Percentiles rank a stretch among this genome's conserved stretches.
Evolutionary conservation across 2,797 vertebrate genomes (phyloP).

Genomic region (Prionace glauca): DNA sequence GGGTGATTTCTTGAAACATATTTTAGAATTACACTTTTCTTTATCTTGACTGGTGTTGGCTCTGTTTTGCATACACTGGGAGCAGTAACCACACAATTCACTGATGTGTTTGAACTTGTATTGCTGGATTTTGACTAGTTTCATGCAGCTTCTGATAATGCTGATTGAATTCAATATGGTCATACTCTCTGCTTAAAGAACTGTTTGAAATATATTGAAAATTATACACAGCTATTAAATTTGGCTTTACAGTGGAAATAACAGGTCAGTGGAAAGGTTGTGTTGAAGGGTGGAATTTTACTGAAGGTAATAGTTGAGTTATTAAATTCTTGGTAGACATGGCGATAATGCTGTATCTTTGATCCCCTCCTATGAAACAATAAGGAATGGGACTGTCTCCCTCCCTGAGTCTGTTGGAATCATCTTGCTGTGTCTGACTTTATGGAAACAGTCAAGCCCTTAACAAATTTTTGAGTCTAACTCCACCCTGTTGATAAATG

Average conservation of each 20-base stretch:
- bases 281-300: neutral
- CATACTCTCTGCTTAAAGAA: neutral
- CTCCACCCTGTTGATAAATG: neutral
- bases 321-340: neutral
- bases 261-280: neutral
- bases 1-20: neutral
- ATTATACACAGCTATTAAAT: neutral
- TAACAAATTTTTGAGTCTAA: conserved; percentile 11
- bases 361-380: neutral
- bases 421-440: neutral
- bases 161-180: neutral
- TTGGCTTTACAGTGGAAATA: neutral
- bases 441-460: neutral
- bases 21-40: neutral
- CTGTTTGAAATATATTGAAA: neutral
- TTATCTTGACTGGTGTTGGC: neutral
- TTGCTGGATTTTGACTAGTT: neutral
- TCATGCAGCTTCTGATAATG: neutral
- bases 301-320: neutral
- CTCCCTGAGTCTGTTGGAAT: neutral
- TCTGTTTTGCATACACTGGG: neutral
- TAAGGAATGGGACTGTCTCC: neutral
- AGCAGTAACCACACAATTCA: no score
- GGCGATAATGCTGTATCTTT: neutral
- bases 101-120: neutral